phyloP scores from a whole-genome alignment of 2,888 invertebrate genomes.

The Yponomeuta cagnagella region DNA sequence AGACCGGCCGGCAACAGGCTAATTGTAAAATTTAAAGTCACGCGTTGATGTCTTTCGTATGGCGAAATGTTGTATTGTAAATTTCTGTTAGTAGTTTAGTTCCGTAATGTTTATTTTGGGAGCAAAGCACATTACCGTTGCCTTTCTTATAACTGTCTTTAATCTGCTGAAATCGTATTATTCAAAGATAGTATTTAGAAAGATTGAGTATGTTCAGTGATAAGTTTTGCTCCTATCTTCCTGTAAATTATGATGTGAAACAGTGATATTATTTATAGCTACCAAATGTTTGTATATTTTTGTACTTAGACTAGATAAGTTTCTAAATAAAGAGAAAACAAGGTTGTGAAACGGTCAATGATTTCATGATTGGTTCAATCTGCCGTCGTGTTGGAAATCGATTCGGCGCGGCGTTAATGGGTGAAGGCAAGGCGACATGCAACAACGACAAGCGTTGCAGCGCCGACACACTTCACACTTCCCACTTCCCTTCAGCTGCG shows the following conservation, averaged over 20 bases:
- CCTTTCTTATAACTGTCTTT: no score
- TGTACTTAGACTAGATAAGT: conserved; percentile 42
- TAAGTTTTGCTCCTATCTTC: neutral
- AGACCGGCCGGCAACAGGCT: no score
- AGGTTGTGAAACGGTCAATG: conserved; percentile 50
- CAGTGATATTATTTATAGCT: conserved; percentile 2
- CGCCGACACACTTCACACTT: conserved; percentile 15
- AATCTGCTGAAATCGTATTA: no score
- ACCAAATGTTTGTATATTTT: conserved; percentile 26
- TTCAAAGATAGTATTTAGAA: no score
- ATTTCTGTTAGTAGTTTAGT: neutral
- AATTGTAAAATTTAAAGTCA: neutral
- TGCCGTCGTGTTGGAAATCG: conserved; percentile 32
- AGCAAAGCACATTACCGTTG: no score
- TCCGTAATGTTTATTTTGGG: no score
- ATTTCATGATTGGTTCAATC: conserved; percentile 47
- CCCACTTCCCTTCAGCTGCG: no score
- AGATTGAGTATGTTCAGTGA: no score
- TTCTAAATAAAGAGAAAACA: conserved; percentile 57
- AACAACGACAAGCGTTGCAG: neutral
- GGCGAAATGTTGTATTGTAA: neutral
- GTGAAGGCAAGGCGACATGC: conserved; percentile 45
- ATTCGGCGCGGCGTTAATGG: conserved; percentile 51
- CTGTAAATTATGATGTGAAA: conserved; percentile 28
- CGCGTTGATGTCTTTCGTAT: neutral